Evolutionary conservation across 2,888 invertebrate genomes (phyloP).

Genomic region (Leucophenga montana): DNA sequence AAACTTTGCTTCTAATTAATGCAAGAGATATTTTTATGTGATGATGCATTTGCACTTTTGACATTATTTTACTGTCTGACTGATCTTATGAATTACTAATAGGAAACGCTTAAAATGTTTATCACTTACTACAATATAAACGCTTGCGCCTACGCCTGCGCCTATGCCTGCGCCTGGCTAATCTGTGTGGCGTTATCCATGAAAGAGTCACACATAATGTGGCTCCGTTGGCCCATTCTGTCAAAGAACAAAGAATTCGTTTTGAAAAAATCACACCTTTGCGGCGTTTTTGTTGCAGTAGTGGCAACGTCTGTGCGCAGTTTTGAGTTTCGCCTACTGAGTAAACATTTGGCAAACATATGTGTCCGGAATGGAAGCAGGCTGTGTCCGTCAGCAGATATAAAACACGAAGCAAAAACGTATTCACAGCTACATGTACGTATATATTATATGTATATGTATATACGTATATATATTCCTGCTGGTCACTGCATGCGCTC

Average conservation of each 20-base stretch:
- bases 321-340: conserved; percentile 62
- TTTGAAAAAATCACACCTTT: conserved; percentile 55
- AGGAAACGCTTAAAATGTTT: too few species aligned
- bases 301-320: conserved; percentile 38
- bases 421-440: background rate
- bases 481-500: conserved; percentile 32
- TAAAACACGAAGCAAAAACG: background rate
- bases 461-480: background rate
- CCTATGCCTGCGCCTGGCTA: too few species aligned
- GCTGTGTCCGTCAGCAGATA: conserved; percentile 17
- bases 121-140: too few species aligned
- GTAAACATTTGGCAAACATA: conserved; percentile 72
- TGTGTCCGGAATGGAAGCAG: conserved; percentile 63
- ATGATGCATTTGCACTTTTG: background rate
- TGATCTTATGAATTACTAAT: too few species aligned
- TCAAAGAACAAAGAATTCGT: conserved; percentile 8
- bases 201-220: too few species aligned
- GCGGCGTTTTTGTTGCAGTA: conserved; percentile 31
- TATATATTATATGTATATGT: too few species aligned
- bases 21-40: background rate
- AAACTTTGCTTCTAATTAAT: conserved; percentile 8
- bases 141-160: too few species aligned
- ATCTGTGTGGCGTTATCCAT: too few species aligned
- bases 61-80: too few species aligned
- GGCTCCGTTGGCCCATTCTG: too few species aligned